Conservation (phyloP, 2,888 invertebrate species). For the Acanthacorydalis orientalis region DNA sequence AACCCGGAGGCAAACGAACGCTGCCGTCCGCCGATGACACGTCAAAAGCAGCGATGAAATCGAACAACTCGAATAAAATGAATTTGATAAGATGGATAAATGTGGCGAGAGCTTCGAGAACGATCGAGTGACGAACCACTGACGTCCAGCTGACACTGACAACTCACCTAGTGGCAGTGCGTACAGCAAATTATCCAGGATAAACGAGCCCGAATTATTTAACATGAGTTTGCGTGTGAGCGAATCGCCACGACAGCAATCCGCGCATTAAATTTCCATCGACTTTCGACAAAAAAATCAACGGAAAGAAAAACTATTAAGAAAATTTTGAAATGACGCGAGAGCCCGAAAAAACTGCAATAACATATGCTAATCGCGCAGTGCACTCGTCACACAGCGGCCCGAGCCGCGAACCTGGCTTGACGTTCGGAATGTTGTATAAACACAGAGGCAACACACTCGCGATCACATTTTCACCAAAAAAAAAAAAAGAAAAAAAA, state of each 20-base stretch:
- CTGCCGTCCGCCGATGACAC: background rate
- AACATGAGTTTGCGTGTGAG: conserved; percentile 15
- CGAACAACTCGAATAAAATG: background rate
- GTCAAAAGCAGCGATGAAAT: background rate
- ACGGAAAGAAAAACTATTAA: background rate
- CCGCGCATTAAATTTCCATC: conserved; percentile 7
- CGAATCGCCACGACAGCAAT: conserved; percentile 7
- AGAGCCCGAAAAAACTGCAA: conserved; percentile 1
- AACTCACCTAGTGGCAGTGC: conserved; percentile 18
- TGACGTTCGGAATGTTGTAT: conserved; percentile 2
- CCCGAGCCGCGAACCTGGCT: background rate
- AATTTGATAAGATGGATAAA: background rate
- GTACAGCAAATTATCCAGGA: conserved; percentile 22
- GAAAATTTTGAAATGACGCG: conserved; percentile 4
- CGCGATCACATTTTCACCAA: conserved; percentile 4
- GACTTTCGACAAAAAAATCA: conserved; percentile 5
- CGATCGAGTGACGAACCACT: background rate
- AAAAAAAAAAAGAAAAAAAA: background rate
- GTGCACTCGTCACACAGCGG: conserved; percentile 1
- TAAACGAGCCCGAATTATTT: conserved; percentile 21
- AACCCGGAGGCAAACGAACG: background rate
- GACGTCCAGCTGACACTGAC: conserved; percentile 6
- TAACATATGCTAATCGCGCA: conserved; percentile 7
- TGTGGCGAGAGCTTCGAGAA: background rate
- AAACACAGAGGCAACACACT: conserved; percentile 5